Evolutionary conservation across 1,140 invertebrate genomes (phyloP).

Genomic region (Leptinotarsa undecemlineata): DNA sequence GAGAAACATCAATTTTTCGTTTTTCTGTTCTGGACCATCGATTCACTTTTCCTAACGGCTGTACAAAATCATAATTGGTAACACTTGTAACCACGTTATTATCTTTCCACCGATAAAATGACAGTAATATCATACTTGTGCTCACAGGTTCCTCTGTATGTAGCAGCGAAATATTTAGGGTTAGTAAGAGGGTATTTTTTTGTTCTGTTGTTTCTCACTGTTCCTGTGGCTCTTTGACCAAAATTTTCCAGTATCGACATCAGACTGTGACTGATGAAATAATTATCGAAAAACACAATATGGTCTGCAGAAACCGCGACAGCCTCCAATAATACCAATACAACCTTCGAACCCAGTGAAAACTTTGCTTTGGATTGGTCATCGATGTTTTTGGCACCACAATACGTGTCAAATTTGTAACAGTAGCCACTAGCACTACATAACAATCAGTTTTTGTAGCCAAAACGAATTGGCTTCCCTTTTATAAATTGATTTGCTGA

Average conservation of each 20-base stretch:
- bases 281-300: constrained; percentile 50
- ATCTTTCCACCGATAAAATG: constrained; percentile 29
- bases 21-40: constrained; percentile 26
- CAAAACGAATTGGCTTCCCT: not conserved
- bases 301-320: constrained; percentile 32
- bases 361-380: not conserved
- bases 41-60: constrained; percentile 38
- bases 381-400: not conserved
- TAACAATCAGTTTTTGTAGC: not conserved
- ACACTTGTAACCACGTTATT: constrained; percentile 43
- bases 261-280: constrained; percentile 46
- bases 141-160: constrained; percentile 42
- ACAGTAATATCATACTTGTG: constrained; percentile 16
- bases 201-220: constrained; percentile 42
- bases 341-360: not conserved
- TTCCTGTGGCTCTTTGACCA: constrained; percentile 37
- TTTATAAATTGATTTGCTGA: not conserved
- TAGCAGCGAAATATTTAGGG: constrained; percentile 37
- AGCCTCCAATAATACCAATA: not conserved
- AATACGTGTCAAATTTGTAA: not conserved
- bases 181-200: constrained; percentile 47
- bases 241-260: constrained; percentile 17
- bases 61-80: constrained; percentile 37
- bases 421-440: not conserved
- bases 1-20: constrained; percentile 9